Evolutionary conservation across 2,113 vertebrate genomes (phyloP), one percentile per base, ranked within the genome.

Genomic region (Oryzias curvinotus): DNA sequence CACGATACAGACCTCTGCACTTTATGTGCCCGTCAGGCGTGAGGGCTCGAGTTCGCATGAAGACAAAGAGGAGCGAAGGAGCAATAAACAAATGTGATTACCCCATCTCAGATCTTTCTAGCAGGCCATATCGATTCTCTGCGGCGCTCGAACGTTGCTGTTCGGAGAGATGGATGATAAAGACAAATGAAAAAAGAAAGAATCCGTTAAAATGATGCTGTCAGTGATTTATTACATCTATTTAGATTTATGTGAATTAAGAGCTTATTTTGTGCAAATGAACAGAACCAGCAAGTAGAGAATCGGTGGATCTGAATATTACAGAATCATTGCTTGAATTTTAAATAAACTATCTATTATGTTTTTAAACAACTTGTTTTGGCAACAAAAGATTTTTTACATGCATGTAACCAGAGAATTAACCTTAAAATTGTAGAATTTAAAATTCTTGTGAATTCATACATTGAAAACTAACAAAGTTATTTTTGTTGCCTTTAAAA

Each of bases 31-130:
- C 30, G 68, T 64, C 57, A 56, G 50, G n/a, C 23, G 30, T 10
- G 2, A 21, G 10, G n/a, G 56, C 60, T 75, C 65, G 16, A 62
- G 81, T 78, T 84, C 65, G 21, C 71, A 26, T 44, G 56, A 51
- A 67, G 65, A 36, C 36, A 12, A 36, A 63, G 53, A 18, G 1
- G 30, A 51, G 72, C 5, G 41, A 26, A 14, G 2, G 21, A 8
- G 45, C 56, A 21, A 46, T 47, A 68, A 59, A 70, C 47, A 70
- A 73, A 80, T 75, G 57, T 14, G 60, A 84, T 84, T 78, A 71
- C 47, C 54, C 7, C 1, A 48, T 25, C 50, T 0, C 5, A 77
- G 63, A 70, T 64, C 63, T 68, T 74, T 77, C 53, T 62, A 83
- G 28, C n/a, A 43, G 57, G 15, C 41, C 3, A 15, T 54, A 77